phyloP scores from a whole-genome alignment of 2,113 vertebrate genomes.

The Shinisaurus crocodilurus region DNA sequence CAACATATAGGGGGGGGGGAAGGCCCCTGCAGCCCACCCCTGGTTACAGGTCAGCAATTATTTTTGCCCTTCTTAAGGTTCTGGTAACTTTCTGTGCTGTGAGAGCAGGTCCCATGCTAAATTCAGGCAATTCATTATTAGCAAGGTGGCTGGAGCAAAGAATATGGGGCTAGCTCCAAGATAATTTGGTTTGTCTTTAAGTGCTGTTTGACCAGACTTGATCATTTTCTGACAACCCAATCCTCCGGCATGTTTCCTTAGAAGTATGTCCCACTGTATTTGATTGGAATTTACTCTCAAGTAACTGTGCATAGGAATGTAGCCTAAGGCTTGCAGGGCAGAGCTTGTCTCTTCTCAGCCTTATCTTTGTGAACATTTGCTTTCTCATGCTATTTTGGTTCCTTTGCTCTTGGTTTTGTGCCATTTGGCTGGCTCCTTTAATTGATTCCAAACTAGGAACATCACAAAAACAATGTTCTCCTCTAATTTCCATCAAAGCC shows the following conservation, averaged over 20 bases:
- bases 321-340: background rate
- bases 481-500: constrained; percentile 35
- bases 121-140: constrained; percentile 1
- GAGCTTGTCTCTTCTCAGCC: constrained; percentile 35
- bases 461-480: constrained; percentile 26
- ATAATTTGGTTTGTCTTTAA: constrained; percentile 27
- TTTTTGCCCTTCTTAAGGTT: background rate
- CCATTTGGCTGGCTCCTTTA: constrained; percentile 26
- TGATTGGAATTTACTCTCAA: too few relatives aligned
- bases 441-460: constrained; percentile 29
- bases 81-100: background rate
- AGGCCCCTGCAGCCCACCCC: too few relatives aligned
- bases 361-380: constrained; percentile 11
- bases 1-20: background rate
- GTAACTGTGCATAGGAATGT: too few relatives aligned
- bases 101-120: background rate
- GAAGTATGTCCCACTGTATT: too few relatives aligned
- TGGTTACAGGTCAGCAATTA: background rate
- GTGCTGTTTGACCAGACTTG: constrained; percentile 9
- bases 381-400: constrained; percentile 45
- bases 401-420: constrained; percentile 39
- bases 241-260: background rate
- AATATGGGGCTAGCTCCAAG: background rate
- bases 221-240: constrained; percentile 6
- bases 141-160: background rate